Base-by-base conservation (phyloP, 2,888 invertebrate species). In the Calliscelio sp. region DNA sequence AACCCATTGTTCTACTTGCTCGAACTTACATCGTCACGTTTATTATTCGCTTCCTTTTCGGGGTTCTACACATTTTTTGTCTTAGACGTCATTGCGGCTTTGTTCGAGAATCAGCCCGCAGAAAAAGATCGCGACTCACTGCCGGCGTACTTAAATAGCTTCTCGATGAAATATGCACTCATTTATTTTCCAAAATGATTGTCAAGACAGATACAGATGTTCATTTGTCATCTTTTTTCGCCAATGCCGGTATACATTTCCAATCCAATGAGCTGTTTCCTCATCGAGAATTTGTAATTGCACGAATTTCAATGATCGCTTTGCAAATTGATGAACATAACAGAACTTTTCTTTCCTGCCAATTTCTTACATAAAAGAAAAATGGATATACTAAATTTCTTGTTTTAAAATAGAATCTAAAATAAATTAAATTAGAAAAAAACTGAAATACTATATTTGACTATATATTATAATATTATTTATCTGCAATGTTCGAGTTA, bases 1-100 rank as follows among this genome's bases (percentile, higher is more conserved):
- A 82, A 66, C 77, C 85, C 71, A 87, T 88, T 89, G 89, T 88
- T 87, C 84, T 73, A 75, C 44, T 81, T 70, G 81, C 75, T 44
- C 68, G 82, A 84, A 88, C 85, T 88, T 81, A 85, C 80, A 84
- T 86, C 85, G 85, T 75, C 66, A 63, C 65, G 75, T 35, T 32
- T 70, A 81, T 86, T 83, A 82, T 79, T 73, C 25, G 35, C 77
- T 88, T 87, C 82, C 86, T 80, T 71, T 61, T 68, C 53, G 59
- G 38, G 68, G 84, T 77, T n/a, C 24, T 32, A n/a, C 18, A n/a
- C 55, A 25, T 53, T 86, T 84, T 83, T 84, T 82, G 83, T 86
- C 85, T 80, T 80, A 82, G 71, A 68, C 32, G 41, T 1, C 49
- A 28, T 28, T 38, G 51, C 20, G 18, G 63, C 66, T 77, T 68